Base-by-base conservation (phyloP, 2,113 vertebrate genomes). In the Gavia stellata region DNA sequence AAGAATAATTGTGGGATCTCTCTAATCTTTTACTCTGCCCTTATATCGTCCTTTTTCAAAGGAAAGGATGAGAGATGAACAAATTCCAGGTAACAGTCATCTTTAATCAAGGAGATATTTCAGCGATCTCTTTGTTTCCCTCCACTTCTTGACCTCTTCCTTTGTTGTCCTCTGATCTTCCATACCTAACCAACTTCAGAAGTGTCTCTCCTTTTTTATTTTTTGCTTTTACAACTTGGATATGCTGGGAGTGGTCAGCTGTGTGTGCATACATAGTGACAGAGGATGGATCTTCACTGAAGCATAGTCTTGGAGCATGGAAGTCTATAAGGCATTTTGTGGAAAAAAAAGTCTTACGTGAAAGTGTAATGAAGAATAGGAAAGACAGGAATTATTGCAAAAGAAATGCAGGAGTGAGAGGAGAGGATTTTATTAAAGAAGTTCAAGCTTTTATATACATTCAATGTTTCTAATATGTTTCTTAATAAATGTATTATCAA, bases 401-500 rank as follows among this genome's bases (percentile, higher is more conserved):
- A 95, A 90, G 74, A 90, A 96, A 96, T 82, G 70, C 62, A 93
- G 34, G 84, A 91, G 56, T 92, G 73, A 85, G 55, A 94, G 81
- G 73, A 92, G 62, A 92, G 81, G 87, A 85, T 95, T 96, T 97
- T 97, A 96, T 94, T 95, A 84, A 87, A 87, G 89, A 94, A 96
- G 81, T 95, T 92, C 96, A 98, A 96, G 96, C 92, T 97, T 98
- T 97, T 97, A 98, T 98, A 95, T 96, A 98, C 96, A 98, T 98
- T 98, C 96, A 96, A 95, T 42, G 53, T 97, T 96, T 97, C 97
- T 97, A 98, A 90, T 82, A 97, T 71, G 94, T 96, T 97, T 92
- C 95, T 96, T 96, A 97, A 97, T 93, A 96, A 97, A 97, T 97
- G 96, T 96, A 96, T 96, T 65, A 95, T 90, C 86, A 92, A 94